Percentiles rank a stretch among this genome's conserved stretches.
Evolutionary conservation across 2,113 vertebrate genomes (phyloP).

Genomic region (Passer domesticus): DNA sequence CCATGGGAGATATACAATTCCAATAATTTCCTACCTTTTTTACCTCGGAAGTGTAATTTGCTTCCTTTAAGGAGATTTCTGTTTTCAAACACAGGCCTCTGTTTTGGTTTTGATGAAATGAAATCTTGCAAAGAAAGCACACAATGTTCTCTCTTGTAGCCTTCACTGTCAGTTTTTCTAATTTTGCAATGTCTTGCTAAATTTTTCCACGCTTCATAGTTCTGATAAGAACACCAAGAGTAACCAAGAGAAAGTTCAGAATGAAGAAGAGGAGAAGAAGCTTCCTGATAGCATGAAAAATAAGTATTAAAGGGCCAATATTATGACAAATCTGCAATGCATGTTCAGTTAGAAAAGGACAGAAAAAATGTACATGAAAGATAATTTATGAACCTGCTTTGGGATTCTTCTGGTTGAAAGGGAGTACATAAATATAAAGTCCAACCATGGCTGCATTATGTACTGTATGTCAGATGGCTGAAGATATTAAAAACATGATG

Average conservation of each 20-base stretch:
- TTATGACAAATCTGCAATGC: background rate
- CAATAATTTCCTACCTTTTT: background rate
- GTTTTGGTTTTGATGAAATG: background rate
- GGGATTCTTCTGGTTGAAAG: slow-evolving; percentile 1
- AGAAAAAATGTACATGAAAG: background rate
- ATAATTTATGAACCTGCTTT: background rate
- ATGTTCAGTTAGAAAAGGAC: background rate
- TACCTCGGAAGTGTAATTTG: background rate
- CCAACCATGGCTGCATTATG: background rate
- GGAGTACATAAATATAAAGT: background rate
- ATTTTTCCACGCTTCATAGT: background rate
- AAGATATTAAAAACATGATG: background rate
- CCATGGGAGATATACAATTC: background rate
- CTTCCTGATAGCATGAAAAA: background rate
- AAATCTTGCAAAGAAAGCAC: background rate
- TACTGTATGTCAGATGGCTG: background rate
- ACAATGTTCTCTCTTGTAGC: background rate
- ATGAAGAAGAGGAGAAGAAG: background rate
- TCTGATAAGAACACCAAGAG: background rate
- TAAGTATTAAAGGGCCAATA: background rate
- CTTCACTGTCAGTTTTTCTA: background rate
- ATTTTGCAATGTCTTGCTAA: background rate
- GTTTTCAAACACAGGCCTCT: background rate
- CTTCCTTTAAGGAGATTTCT: background rate
- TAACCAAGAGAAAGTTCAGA: background rate